Evolutionary conservation across 2,113 vertebrate genomes (phyloP), one percentile per base, ranked within the genome.

Genomic region (Stigmatopora nigra): DNA sequence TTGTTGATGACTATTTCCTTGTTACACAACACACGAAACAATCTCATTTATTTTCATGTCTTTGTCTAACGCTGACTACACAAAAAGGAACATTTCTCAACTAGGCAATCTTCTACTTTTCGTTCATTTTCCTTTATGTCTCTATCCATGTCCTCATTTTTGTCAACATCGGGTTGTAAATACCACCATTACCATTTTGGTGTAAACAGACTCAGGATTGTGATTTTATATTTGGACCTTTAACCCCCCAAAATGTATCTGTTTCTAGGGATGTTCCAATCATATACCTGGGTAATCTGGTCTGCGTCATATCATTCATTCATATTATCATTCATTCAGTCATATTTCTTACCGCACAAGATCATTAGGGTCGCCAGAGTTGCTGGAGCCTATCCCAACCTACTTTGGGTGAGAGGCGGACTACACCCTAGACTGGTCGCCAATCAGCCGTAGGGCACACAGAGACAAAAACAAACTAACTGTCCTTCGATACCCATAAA

Each of bases 61-160:
- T 48, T 63, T 63, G 47, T 61, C n/a, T 9, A 15, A 0, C 14
- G 48, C 73, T 74, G 71, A 78, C 67, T 49, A 61, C 38, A 58
- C 69, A 77, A 25, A 76, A 67, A 69, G 48, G 10, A 11, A 41
- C 51, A 61, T 22, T 13, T 38, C 15, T 48, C 25, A 15, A 36
- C 19, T 38, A 36, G 5, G 46, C 51, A 56, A 13, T 25, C 51
- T 22, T 22, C 12, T 64, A 14, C 36, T 38, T 10, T 1, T 15
- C 44, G 35, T 62, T 15, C n/a, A 5, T 60, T 64, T 53, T 51
- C 44, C 56, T 44, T 31, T 53, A 11, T 1, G 31, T 48, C 11
- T 16, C 14, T 14, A 45, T 65, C 13, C 48, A 65, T 70, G 31
- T 51, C 25, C 10, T 48, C 10, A 4, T 53, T 63, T 66, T 41